Evolutionary conservation across 2,797 vertebrate species (phyloP).

Genomic region (Stomatorhinus walkeri): DNA sequence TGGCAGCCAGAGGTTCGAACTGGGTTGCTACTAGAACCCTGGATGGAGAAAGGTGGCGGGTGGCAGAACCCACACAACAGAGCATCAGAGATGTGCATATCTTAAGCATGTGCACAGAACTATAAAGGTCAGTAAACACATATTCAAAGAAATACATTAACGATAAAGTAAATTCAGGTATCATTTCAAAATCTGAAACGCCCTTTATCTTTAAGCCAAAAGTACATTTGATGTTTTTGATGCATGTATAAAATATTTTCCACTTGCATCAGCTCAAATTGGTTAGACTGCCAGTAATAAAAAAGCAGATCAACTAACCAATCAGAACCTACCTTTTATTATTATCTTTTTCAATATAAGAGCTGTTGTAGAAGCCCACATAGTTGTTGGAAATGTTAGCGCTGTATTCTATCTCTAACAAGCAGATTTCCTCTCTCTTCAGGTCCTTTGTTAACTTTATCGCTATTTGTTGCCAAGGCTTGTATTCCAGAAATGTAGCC

Average conservation of each 20-base stretch:
- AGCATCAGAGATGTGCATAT: neutral
- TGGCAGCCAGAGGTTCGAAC: conserved; percentile 85
- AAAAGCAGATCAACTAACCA: neutral
- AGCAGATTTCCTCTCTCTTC: conserved; percentile 62
- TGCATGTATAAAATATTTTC: neutral
- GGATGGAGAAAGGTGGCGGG: conserved; percentile 10
- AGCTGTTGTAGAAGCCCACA: conserved; percentile 84
- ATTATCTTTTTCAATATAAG: conserved; percentile 64
- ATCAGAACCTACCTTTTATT: conserved; percentile 65
- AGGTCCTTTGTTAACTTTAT: conserved; percentile 65
- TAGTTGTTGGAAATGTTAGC: conserved; percentile 76
- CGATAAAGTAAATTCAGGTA: neutral
- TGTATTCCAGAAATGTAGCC: conserved; percentile 73
- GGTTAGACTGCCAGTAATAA: neutral
- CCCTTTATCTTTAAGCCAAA: neutral
- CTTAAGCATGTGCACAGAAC: neutral
- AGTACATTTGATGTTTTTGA: neutral
- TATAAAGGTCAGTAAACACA: neutral
- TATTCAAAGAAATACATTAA: neutral
- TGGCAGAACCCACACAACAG: neutral
- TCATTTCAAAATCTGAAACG: neutral
- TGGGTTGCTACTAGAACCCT: conserved; percentile 90
- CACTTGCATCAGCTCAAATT: neutral
- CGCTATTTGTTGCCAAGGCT: conserved; percentile 77
- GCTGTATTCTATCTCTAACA: conserved; percentile 69